These are phyloP conservation scores for Zaprionus obscuricornis DNA, from an alignment of 2,888 invertebrate genomes.

Conservation along the genomic window DNA sequence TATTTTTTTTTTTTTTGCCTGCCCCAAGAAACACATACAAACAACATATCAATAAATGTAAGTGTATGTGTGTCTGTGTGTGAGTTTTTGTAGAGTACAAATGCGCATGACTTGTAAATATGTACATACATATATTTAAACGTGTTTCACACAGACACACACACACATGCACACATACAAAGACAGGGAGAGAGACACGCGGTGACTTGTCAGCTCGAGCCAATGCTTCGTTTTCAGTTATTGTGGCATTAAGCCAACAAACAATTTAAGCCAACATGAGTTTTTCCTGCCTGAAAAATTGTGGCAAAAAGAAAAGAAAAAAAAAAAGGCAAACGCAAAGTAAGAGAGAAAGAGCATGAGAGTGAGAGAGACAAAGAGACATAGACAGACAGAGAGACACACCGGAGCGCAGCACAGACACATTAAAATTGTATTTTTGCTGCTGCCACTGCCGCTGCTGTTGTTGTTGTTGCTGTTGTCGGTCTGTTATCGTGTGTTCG, in stretches of 20 bases:
- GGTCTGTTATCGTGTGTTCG: conserved; percentile 70
- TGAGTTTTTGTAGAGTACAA: conserved; percentile 35
- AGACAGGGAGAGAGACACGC: not conserved
- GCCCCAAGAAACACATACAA: conserved; percentile 52
- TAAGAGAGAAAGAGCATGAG: conserved; percentile 40
- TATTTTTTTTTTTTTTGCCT: conserved; percentile 48
- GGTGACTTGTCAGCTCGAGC: conserved; percentile 51
- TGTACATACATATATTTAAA: conserved; percentile 44
- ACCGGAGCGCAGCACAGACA: not conserved
- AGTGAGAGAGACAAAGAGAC: conserved; percentile 11
- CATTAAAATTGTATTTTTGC: conserved; percentile 61
- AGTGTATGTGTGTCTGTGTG: conserved; percentile 1
- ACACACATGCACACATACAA: conserved; percentile 9
- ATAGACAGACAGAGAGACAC: conserved; percentile 17
- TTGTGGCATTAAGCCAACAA: conserved; percentile 75
- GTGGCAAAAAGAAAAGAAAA: conserved; percentile 59
- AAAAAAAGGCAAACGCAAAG: conserved; percentile 19
- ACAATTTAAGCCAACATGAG: conserved; percentile 75
- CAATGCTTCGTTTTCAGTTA: conserved; percentile 60
- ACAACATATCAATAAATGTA: conserved; percentile 16
- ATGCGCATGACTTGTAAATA: conserved; percentile 67
- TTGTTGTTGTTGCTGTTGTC: conserved; percentile 44
- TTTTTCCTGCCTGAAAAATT: conserved; percentile 71
- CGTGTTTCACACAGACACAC: conserved; percentile 50
- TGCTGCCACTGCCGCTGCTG: conserved; percentile 46